Evolutionary conservation across 2,113 vertebrate species (phyloP).

Genomic region (Scomber scombrus): DNA sequence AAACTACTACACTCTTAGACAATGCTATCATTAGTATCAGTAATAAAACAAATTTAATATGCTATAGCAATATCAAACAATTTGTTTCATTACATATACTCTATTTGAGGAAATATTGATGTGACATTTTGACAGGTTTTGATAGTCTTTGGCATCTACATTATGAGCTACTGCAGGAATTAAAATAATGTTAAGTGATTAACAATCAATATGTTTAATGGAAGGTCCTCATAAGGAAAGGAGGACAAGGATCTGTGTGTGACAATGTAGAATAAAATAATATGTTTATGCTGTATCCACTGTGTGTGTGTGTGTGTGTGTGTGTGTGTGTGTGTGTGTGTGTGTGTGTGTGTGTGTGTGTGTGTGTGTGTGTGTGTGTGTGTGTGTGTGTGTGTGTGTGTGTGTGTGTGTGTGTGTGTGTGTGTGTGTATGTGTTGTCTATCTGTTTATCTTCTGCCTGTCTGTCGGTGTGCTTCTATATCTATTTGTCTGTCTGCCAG

Average conservation of each 20-base stretch:
- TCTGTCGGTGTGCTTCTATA: conserved; percentile 42
- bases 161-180: neutral
- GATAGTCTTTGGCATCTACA: neutral
- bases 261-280: conserved; percentile 15
- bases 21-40: conserved; percentile 2
- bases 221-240: conserved; percentile 8
- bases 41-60: neutral
- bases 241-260: neutral
- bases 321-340: too few species aligned
- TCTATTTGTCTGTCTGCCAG: conserved; percentile 28
- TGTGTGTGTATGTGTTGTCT: conserved; percentile 7
- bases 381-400: conserved; percentile 10
- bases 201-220: conserved; percentile 1
- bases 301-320: too few species aligned
- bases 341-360: too few species aligned
- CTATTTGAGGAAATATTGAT: neutral
- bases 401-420: conserved; percentile 9
- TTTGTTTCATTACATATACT: neutral
- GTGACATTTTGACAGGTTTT: neutral
- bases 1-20: neutral
- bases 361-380: too few species aligned
- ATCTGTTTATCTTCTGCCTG: conserved; percentile 53
- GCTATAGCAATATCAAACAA: neutral
- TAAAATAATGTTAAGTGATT: neutral
- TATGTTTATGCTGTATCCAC: conserved; percentile 8